phyloP scores from a whole-genome alignment of 2,113 vertebrate genomes.

The Chloebia gouldiae region DNA sequence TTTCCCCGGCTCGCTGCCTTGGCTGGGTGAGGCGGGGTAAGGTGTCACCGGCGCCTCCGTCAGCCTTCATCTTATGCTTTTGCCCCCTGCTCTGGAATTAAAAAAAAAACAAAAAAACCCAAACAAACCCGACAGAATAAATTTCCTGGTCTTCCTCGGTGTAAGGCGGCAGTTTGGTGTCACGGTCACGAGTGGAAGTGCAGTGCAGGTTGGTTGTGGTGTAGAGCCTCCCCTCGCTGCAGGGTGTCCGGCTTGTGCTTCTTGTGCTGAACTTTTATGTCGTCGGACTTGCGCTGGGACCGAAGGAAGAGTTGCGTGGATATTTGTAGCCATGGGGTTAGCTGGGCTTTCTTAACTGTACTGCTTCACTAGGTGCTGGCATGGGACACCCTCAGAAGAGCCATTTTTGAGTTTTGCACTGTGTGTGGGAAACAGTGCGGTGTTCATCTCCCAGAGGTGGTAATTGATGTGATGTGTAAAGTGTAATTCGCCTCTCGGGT shows the following conservation, averaged over 20 bases:
- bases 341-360: rapidly evolving
- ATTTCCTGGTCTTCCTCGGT: rapidly evolving
- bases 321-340: rapidly evolving
- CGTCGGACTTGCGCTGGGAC: rapidly evolving
- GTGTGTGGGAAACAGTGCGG: rapidly evolving
- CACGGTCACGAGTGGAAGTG: background rate
- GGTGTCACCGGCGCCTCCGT: background rate
- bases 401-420: background rate
- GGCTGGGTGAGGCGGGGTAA: background rate
- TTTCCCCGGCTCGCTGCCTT: background rate
- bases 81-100: background rate
- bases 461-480: background rate
- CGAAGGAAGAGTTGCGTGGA: rapidly evolving
- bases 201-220: background rate
- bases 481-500: background rate
- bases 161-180: background rate
- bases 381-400: background rate
- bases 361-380: rapidly evolving
- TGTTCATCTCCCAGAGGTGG: too few relatives aligned
- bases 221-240: background rate
- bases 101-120: too few relatives aligned
- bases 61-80: background rate
- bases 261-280: rapidly evolving
- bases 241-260: background rate
- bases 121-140: too few relatives aligned